Evolutionary conservation across 1,140 invertebrate genomes (phyloP).

Genomic region (Tachypleus tridentatus): DNA sequence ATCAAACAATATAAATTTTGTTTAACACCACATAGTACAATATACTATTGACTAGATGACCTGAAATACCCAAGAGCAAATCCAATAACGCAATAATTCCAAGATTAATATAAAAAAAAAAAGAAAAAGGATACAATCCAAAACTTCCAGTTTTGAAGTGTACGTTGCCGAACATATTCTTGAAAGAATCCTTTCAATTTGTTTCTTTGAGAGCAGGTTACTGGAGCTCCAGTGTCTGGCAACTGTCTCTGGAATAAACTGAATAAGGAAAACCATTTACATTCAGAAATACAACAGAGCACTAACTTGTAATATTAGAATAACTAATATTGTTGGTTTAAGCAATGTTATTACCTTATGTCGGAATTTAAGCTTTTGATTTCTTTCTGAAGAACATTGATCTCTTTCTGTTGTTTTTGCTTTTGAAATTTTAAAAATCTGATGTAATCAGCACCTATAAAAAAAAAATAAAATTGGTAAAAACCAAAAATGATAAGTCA

Average conservation of each 20-base stretch:
- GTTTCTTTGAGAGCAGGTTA: slow-evolving; percentile 71
- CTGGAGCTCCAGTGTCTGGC: slow-evolving; percentile 87
- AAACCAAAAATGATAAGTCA: too few relatives aligned
- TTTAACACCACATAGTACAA: too few relatives aligned
- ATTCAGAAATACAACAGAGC: not conserved
- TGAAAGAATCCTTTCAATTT: slow-evolving; percentile 92
- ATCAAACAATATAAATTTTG: too few relatives aligned
- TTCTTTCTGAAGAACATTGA: slow-evolving; percentile 48
- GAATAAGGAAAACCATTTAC: slow-evolving; percentile 2
- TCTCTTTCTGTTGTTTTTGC: too few relatives aligned
- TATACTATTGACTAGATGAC: too few relatives aligned
- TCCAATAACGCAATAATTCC: too few relatives aligned
- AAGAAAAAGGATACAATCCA: slow-evolving; percentile 71
- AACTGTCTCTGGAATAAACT: slow-evolving; percentile 71
- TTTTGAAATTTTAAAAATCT: slow-evolving; percentile 67
- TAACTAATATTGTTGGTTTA: too few relatives aligned
- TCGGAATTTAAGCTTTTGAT: slow-evolving; percentile 80
- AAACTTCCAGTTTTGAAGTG: slow-evolving; percentile 91
- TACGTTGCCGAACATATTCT: slow-evolving; percentile 72
- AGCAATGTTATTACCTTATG: slow-evolving; percentile 52
- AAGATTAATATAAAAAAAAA: too few relatives aligned
- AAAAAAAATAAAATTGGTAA: too few relatives aligned
- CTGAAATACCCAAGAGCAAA: too few relatives aligned
- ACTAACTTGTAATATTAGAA: not conserved
- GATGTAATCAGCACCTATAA: slow-evolving; percentile 71